phyloP scores from a whole-genome alignment of 2,113 vertebrate genomes.

The Uria lomvia region DNA sequence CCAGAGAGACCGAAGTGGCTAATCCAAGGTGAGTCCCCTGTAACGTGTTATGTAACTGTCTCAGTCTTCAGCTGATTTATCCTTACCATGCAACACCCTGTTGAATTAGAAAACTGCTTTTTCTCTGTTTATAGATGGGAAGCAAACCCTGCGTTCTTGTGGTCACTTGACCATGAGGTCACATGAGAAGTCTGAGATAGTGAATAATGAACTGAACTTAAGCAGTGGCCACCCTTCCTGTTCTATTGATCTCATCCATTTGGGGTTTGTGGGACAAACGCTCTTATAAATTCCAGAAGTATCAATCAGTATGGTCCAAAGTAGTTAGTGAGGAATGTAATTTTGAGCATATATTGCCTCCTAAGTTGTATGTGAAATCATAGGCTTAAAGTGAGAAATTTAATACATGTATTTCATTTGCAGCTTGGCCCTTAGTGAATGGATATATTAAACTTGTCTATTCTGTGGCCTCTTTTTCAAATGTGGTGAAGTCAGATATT shows the following conservation, averaged over 20 bases:
- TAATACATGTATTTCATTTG: not conserved
- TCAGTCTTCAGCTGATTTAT: not conserved
- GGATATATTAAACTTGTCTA: not conserved
- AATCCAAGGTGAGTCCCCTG: not conserved
- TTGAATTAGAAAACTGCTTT: not conserved
- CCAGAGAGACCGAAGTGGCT: not conserved
- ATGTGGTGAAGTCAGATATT: not conserved
- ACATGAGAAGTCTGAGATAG: not conserved
- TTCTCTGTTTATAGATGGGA: not conserved
- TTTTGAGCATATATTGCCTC: not conserved
- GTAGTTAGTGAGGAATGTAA: not conserved
- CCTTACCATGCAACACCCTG: not conserved
- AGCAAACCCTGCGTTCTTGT: constrained; percentile 14
- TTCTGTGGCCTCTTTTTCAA: not conserved
- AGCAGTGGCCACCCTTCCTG: not conserved
- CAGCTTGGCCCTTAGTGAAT: not conserved
- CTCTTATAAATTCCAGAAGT: not conserved
- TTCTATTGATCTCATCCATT: not conserved
- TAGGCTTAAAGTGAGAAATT: not conserved
- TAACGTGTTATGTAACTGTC: not conserved
- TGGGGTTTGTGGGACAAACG: not conserved
- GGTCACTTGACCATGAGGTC: not conserved
- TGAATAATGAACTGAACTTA: not conserved
- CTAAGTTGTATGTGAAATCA: not conserved
- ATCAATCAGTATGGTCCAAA: not conserved